These are phyloP conservation scores for Chondrilla cf. caribensis DNA, from an alignment of 37 sponge, comb jelly and placozoan species.

Conservation along the genomic window DNA sequence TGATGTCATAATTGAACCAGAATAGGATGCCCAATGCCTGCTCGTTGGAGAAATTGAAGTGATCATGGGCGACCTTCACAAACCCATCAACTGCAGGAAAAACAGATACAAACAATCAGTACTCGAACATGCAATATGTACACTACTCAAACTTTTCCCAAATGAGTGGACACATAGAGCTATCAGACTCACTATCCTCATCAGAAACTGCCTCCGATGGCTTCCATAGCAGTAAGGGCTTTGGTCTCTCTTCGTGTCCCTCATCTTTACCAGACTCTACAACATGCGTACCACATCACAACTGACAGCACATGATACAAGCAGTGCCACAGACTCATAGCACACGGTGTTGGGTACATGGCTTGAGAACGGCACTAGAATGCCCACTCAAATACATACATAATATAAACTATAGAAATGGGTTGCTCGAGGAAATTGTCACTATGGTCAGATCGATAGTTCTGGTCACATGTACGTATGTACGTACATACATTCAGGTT, in stretches of 20 bases:
- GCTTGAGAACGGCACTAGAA: no score
- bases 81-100: constrained; percentile 54
- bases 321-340: no score
- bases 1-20: constrained; percentile 64
- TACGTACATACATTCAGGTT: no score
- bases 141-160: neutral
- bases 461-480: no score
- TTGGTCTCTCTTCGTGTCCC: neutral
- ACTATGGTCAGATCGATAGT: no score
- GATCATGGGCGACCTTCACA: constrained; percentile 46
- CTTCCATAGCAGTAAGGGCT: constrained; percentile 11
- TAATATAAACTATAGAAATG: no score
- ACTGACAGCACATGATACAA: neutral
- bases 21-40: constrained; percentile 86
- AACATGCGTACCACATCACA: neutral
- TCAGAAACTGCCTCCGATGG: neutral
- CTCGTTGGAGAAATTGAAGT: constrained; percentile 51
- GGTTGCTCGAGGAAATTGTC: no score
- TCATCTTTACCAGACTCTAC: no score
- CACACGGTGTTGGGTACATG: no score
- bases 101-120: neutral
- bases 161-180: neutral
- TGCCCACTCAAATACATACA: no score
- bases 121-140: neutral
- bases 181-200: neutral